phyloP scores from a whole-genome alignment of 2,888 invertebrate genomes.

The Brachypalpus laphriformis region DNA sequence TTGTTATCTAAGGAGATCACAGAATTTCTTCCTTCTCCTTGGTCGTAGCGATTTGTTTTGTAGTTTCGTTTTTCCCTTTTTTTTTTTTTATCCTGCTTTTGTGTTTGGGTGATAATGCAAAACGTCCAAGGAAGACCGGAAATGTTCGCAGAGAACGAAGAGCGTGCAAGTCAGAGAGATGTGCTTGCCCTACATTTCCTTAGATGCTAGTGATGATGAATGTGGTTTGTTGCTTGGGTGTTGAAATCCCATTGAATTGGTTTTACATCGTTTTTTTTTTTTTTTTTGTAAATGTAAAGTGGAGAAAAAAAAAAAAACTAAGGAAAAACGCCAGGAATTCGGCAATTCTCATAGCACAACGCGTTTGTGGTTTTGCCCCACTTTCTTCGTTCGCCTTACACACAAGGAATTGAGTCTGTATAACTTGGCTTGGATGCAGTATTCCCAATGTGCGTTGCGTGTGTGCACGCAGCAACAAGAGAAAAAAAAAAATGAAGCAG shows the following conservation, averaged over 20 bases:
- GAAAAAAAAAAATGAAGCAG: conserved; percentile 52
- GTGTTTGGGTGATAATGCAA: conserved; percentile 57
- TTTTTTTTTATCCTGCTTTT: conserved; percentile 5
- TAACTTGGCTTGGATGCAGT: conserved; percentile 18
- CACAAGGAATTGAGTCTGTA: conserved; percentile 47
- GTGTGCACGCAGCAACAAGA: conserved; percentile 26
- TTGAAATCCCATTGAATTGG: conserved; percentile 64
- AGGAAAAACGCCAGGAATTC: conserved; percentile 22
- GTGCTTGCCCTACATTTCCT: conserved; percentile 71
- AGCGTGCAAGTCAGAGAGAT: conserved; percentile 58
- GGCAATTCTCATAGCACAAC: conserved; percentile 44
- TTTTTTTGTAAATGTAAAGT: conserved; percentile 49
- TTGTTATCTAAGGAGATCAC: conserved; percentile 64
- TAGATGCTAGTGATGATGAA: conserved; percentile 48
- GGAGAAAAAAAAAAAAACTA: conserved; percentile 17
- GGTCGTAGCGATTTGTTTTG: conserved; percentile 27
- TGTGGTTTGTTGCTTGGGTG: conserved; percentile 46
- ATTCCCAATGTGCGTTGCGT: conserved; percentile 42
- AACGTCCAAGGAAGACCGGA: conserved; percentile 61
- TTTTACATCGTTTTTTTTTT: conserved; percentile 56
- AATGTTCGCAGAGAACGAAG: conserved; percentile 45
- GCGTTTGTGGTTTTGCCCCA: conserved; percentile 73
- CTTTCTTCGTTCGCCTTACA: conserved; percentile 75
- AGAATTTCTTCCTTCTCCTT: conserved; percentile 28
- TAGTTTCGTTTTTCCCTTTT: conserved; percentile 10